A percentile compares a stretch with the other conserved stretches of the same genome.
Conservation (phyloP, 1,140 invertebrate genomes). For the Camponotus pennsylvanicus region DNA sequence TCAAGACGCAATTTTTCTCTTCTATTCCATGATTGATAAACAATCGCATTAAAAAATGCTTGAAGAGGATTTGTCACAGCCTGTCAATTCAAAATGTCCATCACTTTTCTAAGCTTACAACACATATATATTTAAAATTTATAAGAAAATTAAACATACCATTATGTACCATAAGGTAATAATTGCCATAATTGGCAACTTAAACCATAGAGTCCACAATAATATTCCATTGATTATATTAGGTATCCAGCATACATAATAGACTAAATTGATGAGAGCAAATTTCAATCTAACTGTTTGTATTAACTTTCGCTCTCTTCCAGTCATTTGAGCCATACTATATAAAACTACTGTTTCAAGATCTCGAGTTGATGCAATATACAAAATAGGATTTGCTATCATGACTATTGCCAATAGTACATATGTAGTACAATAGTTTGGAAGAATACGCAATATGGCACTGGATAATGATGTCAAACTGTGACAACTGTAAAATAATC, state of each 20-base stretch:
- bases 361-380: constrained; percentile 88
- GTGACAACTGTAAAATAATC: constrained; percentile 89
- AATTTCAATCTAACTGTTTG: constrained; percentile 91
- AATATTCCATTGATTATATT: constrained; percentile 92
- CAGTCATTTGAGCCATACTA: constrained; percentile 89
- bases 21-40: constrained; percentile 91
- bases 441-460: constrained; percentile 90
- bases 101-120: not conserved
- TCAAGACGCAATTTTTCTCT: constrained; percentile 80
- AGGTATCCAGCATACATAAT: constrained; percentile 93
- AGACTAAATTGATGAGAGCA: constrained; percentile 91
- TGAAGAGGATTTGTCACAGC: constrained; percentile 93
- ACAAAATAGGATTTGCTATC: constrained; percentile 92
- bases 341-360: constrained; percentile 88
- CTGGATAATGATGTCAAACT: constrained; percentile 87
- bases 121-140: not conserved
- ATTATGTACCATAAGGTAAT: constrained; percentile 93
- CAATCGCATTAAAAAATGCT: constrained; percentile 92
- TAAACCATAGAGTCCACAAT: constrained; percentile 92
- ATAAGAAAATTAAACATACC: constrained; percentile 86
- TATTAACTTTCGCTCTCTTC: constrained; percentile 90
- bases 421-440: constrained; percentile 93
- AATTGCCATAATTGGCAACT: constrained; percentile 90
- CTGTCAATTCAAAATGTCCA: constrained; percentile 81
- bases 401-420: constrained; percentile 91